Evolutionary conservation across 2,113 vertebrate genomes (phyloP).

Genomic region (Lipophrys pholis): DNA sequence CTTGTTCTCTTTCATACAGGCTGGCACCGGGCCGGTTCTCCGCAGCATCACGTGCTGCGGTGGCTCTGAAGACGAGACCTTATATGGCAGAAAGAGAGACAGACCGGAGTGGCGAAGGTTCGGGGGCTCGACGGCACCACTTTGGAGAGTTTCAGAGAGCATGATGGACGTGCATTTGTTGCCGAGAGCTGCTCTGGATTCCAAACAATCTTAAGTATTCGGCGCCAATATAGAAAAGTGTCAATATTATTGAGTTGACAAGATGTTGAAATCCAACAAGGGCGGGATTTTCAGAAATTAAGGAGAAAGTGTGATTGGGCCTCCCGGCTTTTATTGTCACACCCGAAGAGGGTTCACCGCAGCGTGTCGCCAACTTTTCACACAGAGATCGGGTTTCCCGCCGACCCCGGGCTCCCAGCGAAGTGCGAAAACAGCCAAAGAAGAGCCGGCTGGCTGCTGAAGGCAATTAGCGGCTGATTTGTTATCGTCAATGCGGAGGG

Average conservation of each 20-base stretch:
- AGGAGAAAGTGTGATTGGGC: background rate
- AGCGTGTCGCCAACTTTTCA: constrained; percentile 44
- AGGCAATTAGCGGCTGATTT: constrained; percentile 67
- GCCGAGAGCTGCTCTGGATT: background rate
- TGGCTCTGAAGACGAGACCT: constrained; percentile 61
- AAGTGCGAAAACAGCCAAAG: constrained; percentile 40
- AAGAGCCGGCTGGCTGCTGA: constrained; percentile 47
- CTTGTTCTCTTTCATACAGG: background rate
- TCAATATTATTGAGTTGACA: background rate
- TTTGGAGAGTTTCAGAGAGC: constrained; percentile 17
- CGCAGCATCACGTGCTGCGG: constrained; percentile 38
- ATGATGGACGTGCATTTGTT: background rate
- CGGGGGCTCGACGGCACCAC: constrained; percentile 9
- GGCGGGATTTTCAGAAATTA: constrained; percentile 12
- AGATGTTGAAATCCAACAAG: constrained; percentile 7
- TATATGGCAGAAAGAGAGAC: constrained; percentile 66
- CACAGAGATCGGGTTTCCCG: constrained; percentile 61
- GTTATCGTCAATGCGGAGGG: constrained; percentile 23
- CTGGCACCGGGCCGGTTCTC: constrained; percentile 22
- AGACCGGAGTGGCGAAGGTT: constrained; percentile 22
- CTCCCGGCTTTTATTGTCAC: constrained; percentile 46
- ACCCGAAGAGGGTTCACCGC: constrained; percentile 45
- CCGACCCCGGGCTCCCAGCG: constrained; percentile 31
- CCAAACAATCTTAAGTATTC: too few species aligned
- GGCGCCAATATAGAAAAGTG: background rate